Conservation (phyloP, 2,888 invertebrate species). For the Spicauda simplicius region DNA sequence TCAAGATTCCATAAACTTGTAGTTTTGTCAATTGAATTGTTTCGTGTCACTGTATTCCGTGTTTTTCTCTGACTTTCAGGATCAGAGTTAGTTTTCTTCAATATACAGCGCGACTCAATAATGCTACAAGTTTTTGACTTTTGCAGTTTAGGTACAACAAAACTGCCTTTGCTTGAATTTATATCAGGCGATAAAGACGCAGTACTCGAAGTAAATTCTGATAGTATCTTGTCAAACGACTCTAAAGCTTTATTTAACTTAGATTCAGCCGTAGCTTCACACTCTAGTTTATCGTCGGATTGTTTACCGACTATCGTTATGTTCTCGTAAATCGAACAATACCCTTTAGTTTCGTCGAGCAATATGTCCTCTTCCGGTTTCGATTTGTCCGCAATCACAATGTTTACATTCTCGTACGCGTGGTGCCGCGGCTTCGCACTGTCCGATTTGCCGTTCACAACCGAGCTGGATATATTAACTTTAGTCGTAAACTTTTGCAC, state of each 20-base stretch:
- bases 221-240: slow-evolving; percentile 80
- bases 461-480: slow-evolving; percentile 57
- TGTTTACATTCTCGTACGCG: slow-evolving; percentile 80
- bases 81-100: slow-evolving; percentile 85
- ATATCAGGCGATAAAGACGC: slow-evolving; percentile 57
- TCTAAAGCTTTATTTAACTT: slow-evolving; percentile 77
- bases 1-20: slow-evolving; percentile 86
- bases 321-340: slow-evolving; percentile 79
- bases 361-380: slow-evolving; percentile 53
- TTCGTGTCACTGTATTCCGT: slow-evolving; percentile 70
- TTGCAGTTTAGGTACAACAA: slow-evolving; percentile 84
- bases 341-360: slow-evolving; percentile 75
- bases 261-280: slow-evolving; percentile 56
- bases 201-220: slow-evolving; percentile 69
- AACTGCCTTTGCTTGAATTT: slow-evolving; percentile 55
- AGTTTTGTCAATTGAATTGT: slow-evolving; percentile 81
- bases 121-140: slow-evolving; percentile 90
- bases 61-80: slow-evolving; percentile 65
- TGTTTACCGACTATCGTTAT: slow-evolving; percentile 70
- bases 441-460: slow-evolving; percentile 61
- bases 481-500: slow-evolving; percentile 69
- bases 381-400: slow-evolving; percentile 55
- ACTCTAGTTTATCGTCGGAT: slow-evolving; percentile 44
- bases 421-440: slow-evolving; percentile 58
- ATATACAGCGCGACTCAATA: slow-evolving; percentile 88